Evolutionary conservation across 2,113 vertebrate species (phyloP).

Genomic region (Cranoglanis bouderius): DNA sequence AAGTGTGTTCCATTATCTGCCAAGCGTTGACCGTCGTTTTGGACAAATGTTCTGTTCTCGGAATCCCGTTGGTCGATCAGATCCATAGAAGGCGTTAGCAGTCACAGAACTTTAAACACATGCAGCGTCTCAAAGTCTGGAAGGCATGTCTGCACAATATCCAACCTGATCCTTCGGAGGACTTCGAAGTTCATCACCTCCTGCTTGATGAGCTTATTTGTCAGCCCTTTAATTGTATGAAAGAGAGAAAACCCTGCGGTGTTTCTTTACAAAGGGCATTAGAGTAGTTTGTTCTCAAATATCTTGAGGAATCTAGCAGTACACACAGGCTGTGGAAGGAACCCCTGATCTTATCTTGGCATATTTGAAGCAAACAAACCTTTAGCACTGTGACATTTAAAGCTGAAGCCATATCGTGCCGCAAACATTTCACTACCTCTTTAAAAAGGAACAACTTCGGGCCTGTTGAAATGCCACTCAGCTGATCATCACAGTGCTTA

Average conservation of each 20-base stretch:
- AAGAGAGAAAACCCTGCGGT: neutral
- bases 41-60: slow-evolving; percentile 21
- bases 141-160: slow-evolving; percentile 34
- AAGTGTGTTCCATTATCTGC: slow-evolving; percentile 11
- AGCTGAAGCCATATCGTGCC: slow-evolving; percentile 39
- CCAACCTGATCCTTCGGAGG: slow-evolving; percentile 4
- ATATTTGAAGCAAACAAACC: slow-evolving; percentile 41
- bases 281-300: neutral
- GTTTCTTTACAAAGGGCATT: slow-evolving; percentile 19
- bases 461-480: slow-evolving; percentile 35
- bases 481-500: slow-evolving; percentile 11
- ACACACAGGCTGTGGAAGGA: neutral
- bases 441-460: slow-evolving; percentile 26
- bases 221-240: slow-evolving; percentile 28
- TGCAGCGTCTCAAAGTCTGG: slow-evolving; percentile 50
- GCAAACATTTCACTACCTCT: slow-evolving; percentile 37
- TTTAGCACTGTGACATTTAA: slow-evolving; percentile 53
- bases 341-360: slow-evolving; percentile 23
- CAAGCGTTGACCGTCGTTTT: slow-evolving; percentile 1
- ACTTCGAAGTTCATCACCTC: slow-evolving; percentile 32
- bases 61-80: slow-evolving; percentile 31
- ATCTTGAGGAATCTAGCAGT: neutral
- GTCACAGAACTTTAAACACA: slow-evolving; percentile 66
- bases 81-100: slow-evolving; percentile 64
- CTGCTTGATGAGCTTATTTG: slow-evolving; percentile 17